These are phyloP conservation scores for Didymodactylos carnosus DNA, from an alignment of 2,888 invertebrate species.

Conservation along the genomic window DNA sequence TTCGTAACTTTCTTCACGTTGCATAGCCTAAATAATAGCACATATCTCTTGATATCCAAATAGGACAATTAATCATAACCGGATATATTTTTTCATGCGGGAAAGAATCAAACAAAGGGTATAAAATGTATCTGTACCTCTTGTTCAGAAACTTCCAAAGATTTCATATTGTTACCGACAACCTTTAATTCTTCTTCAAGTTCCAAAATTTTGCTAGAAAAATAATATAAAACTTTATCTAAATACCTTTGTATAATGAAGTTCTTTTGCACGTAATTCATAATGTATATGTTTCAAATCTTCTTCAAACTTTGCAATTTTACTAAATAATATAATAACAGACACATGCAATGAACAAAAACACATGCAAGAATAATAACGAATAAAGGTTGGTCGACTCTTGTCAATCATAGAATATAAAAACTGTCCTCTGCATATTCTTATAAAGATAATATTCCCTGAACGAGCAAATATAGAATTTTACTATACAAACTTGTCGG, in stretches of 20 bases:
- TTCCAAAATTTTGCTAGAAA: constrained; percentile 76
- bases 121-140: constrained; percentile 49
- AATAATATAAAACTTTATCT: background rate
- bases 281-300: background rate
- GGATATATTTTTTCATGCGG: background rate
- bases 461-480: too few relatives aligned
- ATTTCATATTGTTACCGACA: constrained; percentile 99
- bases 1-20: constrained; percentile 35
- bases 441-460: too few relatives aligned
- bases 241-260: background rate
- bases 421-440: too few relatives aligned
- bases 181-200: constrained; percentile 98
- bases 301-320: background rate
- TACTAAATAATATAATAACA: too few relatives aligned
- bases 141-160: constrained; percentile 97
- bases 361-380: too few relatives aligned
- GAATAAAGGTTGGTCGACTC: too few relatives aligned
- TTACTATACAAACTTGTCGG: too few relatives aligned
- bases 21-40: constrained; percentile 24
- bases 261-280: background rate
- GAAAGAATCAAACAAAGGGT: background rate
- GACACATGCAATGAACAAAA: too few relatives aligned
- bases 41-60: too few relatives aligned
- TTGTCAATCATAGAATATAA: too few relatives aligned
- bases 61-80: background rate